These are phyloP conservation scores for Mythimna loreyi DNA, from an alignment of 2,888 invertebrate species.

Conservation along the genomic window DNA sequence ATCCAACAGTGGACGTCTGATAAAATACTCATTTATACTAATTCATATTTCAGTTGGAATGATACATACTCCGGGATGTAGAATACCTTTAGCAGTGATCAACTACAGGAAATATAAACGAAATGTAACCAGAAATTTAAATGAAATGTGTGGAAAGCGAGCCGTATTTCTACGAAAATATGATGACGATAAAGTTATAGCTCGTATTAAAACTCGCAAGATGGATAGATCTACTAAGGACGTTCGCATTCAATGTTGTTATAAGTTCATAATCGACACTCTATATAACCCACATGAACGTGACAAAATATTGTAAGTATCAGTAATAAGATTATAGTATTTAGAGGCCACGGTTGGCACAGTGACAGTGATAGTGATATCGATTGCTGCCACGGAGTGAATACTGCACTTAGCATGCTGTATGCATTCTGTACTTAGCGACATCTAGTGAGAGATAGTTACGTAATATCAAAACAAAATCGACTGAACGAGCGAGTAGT, in stretches of 20 bases:
- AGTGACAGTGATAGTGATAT: too few species aligned
- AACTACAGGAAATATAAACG: conserved; percentile 68
- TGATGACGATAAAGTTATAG: conserved; percentile 70
- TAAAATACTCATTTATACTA: too few species aligned
- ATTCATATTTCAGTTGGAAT: conserved; percentile 71
- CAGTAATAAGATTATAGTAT: too few species aligned
- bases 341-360: too few species aligned
- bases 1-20: too few species aligned
- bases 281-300: conserved; percentile 52
- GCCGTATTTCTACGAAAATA: conserved; percentile 79
- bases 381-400: too few species aligned
- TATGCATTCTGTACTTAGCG: too few species aligned
- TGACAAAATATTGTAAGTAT: conserved; percentile 38
- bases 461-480: too few species aligned
- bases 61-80: conserved; percentile 80
- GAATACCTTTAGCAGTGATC: conserved; percentile 77
- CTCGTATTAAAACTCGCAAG: conserved; percentile 71
- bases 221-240: conserved; percentile 73
- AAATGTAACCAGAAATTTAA: conserved; percentile 52
- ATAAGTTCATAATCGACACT: conserved; percentile 72
- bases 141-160: conserved; percentile 75
- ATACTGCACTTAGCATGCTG: too few species aligned
- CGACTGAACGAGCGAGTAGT: too few species aligned
- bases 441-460: too few species aligned
- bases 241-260: conserved; percentile 77